These are phyloP conservation scores for Ophioderma brevispina DNA, from an alignment of 35 echinoderm and acorn worm species.

Conservation along the genomic window DNA sequence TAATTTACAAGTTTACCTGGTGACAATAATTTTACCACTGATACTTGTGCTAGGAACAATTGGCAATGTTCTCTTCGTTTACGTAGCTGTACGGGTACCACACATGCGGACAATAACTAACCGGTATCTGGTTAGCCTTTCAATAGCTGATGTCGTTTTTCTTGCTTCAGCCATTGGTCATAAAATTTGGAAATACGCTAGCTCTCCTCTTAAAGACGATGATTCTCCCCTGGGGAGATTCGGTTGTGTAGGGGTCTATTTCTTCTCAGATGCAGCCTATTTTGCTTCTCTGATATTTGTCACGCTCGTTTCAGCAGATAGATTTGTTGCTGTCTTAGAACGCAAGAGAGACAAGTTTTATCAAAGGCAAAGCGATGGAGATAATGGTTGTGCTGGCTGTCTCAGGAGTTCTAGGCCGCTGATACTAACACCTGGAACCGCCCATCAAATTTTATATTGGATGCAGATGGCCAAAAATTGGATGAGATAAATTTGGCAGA, in stretches of 20 bases:
- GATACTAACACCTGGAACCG: slow-evolving; percentile 60
- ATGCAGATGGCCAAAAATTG: slow-evolving; percentile 31
- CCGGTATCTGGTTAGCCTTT: slow-evolving; percentile 81
- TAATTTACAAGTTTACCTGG: slow-evolving; percentile 23
- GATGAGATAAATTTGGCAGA: slow-evolving; percentile 27
- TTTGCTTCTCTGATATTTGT: slow-evolving; percentile 87
- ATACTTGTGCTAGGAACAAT: slow-evolving; percentile 57
- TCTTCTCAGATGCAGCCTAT: slow-evolving; percentile 77
- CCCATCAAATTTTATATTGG: slow-evolving; percentile 31
- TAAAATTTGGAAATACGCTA: slow-evolving; percentile 65
- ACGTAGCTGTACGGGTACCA: slow-evolving; percentile 69
- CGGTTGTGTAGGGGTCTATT: slow-evolving; percentile 71
- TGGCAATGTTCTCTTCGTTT: slow-evolving; percentile 80
- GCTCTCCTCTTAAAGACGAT: slow-evolving; percentile 57
- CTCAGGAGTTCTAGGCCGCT: slow-evolving; percentile 39
- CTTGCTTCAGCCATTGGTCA: slow-evolving; percentile 77
- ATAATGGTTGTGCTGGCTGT: slow-evolving; percentile 58
- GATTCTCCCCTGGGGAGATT: slow-evolving; percentile 51
- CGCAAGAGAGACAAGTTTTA: slow-evolving; percentile 19
- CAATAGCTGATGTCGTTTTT: slow-evolving; percentile 81
- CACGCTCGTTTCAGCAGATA: slow-evolving; percentile 78
- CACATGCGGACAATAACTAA: slow-evolving; percentile 92
- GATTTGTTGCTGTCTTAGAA: slow-evolving; percentile 80
- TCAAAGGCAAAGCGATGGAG: slow-evolving; percentile 6
- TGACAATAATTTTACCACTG: slow-evolving; percentile 60